Conservation (phyloP, 1,140 invertebrate genomes). For the Subanguina moxae region DNA sequence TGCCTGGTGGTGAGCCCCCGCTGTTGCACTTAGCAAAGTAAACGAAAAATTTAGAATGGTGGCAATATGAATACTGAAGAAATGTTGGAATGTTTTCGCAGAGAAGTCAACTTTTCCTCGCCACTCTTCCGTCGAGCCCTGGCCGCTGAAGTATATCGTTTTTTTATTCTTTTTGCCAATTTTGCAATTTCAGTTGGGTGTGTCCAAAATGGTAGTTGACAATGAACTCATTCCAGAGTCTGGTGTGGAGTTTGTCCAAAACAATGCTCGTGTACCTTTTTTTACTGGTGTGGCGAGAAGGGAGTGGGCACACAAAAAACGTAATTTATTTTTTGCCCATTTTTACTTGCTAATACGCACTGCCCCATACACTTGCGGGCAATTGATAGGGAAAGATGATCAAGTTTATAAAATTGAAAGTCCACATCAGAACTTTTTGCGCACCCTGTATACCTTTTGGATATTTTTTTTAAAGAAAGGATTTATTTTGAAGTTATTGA, state of each 20-base stretch:
- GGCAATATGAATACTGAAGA: constrained; percentile 41
- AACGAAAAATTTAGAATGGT: constrained; percentile 38
- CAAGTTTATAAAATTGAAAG: no score
- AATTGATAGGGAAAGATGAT: no score
- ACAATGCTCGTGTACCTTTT: constrained; percentile 50
- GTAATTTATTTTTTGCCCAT: no score
- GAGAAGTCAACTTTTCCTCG: constrained; percentile 54
- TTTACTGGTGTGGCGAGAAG: constrained; percentile 54
- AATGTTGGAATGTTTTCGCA: constrained; percentile 50
- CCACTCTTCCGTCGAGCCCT: constrained; percentile 55
- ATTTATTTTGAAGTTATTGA: no score
- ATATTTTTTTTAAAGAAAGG: no score
- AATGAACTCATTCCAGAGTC: constrained; percentile 47
- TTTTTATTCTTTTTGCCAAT: neutral
- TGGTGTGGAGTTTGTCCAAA: constrained; percentile 39
- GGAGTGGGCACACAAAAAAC: constrained; percentile 59
- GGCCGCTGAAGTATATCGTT: constrained; percentile 44
- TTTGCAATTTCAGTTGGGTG: constrained; percentile 44
- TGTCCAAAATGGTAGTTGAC: constrained; percentile 59
- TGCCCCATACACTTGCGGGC: no score
- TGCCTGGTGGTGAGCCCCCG: constrained; percentile 32
- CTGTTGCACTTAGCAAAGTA: constrained; percentile 6
- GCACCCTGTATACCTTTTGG: no score
- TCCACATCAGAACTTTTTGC: no score
- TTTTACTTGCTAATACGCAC: no score